These are phyloP conservation scores for human (Homo sapiens) DNA, from an alignment of 2,113 vertebrate species.

Conservation along the genomic window DNA sequence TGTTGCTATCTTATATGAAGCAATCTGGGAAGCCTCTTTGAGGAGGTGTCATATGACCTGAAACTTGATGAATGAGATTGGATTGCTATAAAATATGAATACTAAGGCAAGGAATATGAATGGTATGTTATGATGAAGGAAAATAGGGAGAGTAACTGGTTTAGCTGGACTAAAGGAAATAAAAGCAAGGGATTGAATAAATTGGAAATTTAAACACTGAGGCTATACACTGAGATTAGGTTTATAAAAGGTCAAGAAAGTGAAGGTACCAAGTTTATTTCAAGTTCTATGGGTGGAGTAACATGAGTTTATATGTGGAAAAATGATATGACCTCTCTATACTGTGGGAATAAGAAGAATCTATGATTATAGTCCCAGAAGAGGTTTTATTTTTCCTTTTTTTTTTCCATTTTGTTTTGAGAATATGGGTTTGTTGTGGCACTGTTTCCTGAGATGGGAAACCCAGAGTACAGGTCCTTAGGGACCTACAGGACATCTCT, in stretches of 20 bases:
- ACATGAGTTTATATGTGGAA: neutral
- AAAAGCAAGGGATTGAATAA: neutral
- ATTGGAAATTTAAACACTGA: neutral
- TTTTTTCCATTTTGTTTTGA: too few species aligned
- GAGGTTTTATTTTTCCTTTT: neutral
- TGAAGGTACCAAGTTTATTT: neutral
- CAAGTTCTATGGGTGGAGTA: neutral
- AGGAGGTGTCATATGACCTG: neutral
- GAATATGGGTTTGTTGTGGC: neutral
- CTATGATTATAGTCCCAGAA: neutral
- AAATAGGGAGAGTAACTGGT: neutral
- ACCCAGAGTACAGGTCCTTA: neutral
- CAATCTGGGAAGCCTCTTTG: neutral
- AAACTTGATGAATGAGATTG: neutral
- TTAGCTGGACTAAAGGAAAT: neutral
- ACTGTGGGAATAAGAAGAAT: neutral
- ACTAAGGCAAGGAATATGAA: neutral
- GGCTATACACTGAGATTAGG: neutral
- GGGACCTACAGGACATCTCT: neutral
- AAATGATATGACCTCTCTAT: neutral
- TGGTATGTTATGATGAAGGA: neutral
- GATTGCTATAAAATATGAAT: neutral
- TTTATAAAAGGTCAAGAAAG: neutral
- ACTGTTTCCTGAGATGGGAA: neutral
- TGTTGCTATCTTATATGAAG: neutral